These are phyloP conservation scores for Tinea semifulvella DNA, from an alignment of 2,888 invertebrate genomes.

Conservation along the genomic window DNA sequence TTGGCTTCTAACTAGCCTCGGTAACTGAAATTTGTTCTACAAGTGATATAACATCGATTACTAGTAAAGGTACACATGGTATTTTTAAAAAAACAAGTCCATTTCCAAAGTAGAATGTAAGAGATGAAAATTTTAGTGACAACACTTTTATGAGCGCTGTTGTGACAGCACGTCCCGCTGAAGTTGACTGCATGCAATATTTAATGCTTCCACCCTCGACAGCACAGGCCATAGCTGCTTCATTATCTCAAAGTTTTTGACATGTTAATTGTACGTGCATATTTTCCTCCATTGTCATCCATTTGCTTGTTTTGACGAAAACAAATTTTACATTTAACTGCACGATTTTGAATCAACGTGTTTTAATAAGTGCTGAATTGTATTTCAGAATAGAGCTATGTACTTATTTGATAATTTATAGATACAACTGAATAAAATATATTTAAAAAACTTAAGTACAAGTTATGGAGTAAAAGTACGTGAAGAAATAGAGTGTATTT, in stretches of 20 bases:
- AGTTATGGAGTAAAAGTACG: too few relatives aligned
- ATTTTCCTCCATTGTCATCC: not conserved
- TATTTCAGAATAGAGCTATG: too few relatives aligned
- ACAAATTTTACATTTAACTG: constrained; percentile 1
- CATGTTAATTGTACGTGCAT: not conserved
- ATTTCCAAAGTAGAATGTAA: not conserved
- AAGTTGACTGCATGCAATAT: constrained; percentile 66
- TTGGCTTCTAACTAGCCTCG: too few relatives aligned
- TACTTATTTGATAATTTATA: too few relatives aligned
- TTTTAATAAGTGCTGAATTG: constrained; percentile 33
- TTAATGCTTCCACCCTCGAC: constrained; percentile 54
- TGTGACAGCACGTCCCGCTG: constrained; percentile 58
- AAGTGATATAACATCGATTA: too few relatives aligned
- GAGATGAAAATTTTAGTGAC: not conserved
- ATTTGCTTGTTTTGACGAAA: constrained; percentile 3
- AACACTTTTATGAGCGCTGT: not conserved
- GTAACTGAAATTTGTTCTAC: too few relatives aligned
- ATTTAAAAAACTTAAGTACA: too few relatives aligned
- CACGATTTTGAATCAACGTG: not conserved
- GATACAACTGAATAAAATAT: too few relatives aligned
- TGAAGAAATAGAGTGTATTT: too few relatives aligned
- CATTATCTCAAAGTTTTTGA: constrained; percentile 27
- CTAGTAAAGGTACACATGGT: too few relatives aligned
- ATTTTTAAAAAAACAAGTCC: too few relatives aligned
- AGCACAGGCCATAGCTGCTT: constrained; percentile 46